These are phyloP conservation scores for Pomacea canaliculata DNA, from an alignment of 2,888 invertebrate species.

Conservation along the genomic window DNA sequence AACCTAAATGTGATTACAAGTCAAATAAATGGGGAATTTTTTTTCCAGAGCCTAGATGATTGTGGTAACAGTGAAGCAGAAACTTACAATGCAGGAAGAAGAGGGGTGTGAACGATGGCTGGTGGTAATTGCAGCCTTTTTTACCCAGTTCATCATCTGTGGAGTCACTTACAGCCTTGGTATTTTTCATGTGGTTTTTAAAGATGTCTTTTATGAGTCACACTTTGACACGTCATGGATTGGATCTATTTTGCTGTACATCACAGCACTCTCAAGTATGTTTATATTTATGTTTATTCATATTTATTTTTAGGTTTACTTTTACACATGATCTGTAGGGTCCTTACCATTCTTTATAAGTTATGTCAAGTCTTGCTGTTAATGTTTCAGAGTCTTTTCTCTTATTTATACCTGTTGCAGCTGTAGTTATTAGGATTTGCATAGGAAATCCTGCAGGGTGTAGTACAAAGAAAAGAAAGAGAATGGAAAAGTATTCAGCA, in stretches of 20 bases:
- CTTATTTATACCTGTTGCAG: too few species aligned
- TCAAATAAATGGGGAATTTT: neutral
- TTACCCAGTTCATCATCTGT: constrained; percentile 63
- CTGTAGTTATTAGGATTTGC: too few species aligned
- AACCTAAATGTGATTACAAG: too few species aligned
- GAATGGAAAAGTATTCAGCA: too few species aligned
- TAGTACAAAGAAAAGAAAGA: too few species aligned
- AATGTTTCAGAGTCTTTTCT: too few species aligned
- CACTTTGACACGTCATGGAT: constrained; percentile 64
- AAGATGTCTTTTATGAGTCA: constrained; percentile 53
- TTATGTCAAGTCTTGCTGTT: too few species aligned
- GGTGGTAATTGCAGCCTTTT: constrained; percentile 60
- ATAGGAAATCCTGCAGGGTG: too few species aligned
- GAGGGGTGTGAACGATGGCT: constrained; percentile 52
- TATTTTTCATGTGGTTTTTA: constrained; percentile 60
- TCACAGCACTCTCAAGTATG: constrained; percentile 61
- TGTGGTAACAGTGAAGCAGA: constrained; percentile 43
- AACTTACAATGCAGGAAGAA: constrained; percentile 37
- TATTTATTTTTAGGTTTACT: neutral
- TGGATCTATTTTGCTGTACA: constrained; percentile 56
- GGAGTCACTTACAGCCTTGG: constrained; percentile 64
- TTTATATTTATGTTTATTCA: neutral
- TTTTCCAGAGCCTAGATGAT: constrained; percentile 53
- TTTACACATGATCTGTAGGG: too few species aligned
- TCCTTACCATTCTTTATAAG: too few species aligned